Evolutionary conservation across 2,888 invertebrate genomes (phyloP), one percentile per base, ranked within the genome.

Genomic region (Agonopterix subpropinquella): DNA sequence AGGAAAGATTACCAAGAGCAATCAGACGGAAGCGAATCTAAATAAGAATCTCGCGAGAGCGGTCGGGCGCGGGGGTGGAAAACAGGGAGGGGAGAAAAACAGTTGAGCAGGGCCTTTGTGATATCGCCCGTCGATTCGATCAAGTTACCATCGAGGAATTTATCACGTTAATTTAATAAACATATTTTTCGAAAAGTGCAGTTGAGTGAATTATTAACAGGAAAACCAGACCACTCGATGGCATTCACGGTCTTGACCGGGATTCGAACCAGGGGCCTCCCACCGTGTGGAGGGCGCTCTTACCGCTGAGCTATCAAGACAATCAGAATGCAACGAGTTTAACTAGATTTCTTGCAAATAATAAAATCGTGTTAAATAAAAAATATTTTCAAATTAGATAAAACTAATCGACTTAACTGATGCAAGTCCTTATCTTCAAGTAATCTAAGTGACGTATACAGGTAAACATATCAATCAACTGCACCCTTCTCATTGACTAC

Each of bases 21-120:
- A 88, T 88, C 88, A 88, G 86, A 85, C 85, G 87, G 86, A 88
- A 87, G 88, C 86, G 85, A 87, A 88, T 88, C 88, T 88, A 88
- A 88, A 88, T 88, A 88, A 87, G 87, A 88, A 88, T 88, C 88
- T 88, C 82, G 81, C 79, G 81, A 80, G 85, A 82, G 80, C 80
- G 80, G 77, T 74, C 73, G 79, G 79, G 72, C 68, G 73, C 66
- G 71, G 67, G 64, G 70, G 75, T 72, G 73, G 70, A 70, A 67
- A 62, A 64, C 44, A 48, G 65, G 66, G 65, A 68, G 67, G 71
- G 77, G 77, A 65, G 70, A 42, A 78, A 81, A 85, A 83, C 83
- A 82, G 78, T 80, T 74, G 78, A 73, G 73, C 73, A 68, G 68
- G 62, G 72, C 73, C 75, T 85, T 85, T 84, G 84, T 84, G 61